Conservation (phyloP, 2,113 vertebrate species). For the Cyanoliseus patagonus region DNA sequence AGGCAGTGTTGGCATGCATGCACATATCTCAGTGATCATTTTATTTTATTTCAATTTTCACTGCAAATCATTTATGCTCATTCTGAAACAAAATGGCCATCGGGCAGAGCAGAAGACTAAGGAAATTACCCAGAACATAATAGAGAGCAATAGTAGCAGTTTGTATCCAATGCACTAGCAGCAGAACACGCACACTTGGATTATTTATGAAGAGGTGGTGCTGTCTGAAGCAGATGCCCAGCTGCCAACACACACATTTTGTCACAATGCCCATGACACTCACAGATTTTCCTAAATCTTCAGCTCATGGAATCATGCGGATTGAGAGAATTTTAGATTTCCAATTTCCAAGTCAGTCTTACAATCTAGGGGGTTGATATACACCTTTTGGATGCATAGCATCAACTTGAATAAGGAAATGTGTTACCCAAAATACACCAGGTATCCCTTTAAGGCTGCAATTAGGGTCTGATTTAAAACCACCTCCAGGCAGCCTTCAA, state of each 20-base stretch:
- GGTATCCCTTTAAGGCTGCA: background rate
- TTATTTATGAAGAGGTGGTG: background rate
- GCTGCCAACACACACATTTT: background rate
- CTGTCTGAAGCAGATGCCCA: background rate
- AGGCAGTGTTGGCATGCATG: background rate
- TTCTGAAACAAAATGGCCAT: constrained; percentile 24
- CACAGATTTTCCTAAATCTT: constrained; percentile 3
- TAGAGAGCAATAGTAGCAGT: background rate
- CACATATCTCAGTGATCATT: background rate
- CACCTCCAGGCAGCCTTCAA: background rate
- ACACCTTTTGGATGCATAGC: background rate
- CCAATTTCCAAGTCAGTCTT: background rate
- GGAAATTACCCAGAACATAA: constrained; percentile 40
- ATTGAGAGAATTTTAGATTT: background rate
- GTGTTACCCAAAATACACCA: background rate
- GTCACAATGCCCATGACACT: background rate
- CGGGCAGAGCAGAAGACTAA: background rate
- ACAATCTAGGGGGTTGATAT: background rate
- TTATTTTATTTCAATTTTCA: constrained; percentile 2
- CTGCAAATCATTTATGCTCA: background rate
- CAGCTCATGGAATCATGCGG: background rate
- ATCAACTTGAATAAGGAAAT: background rate
- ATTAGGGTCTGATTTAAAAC: background rate
- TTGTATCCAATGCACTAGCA: background rate
- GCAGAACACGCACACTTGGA: background rate